phyloP scores from a whole-genome alignment of 2,113 vertebrate genomes.

The Oceanites oceanicus region DNA sequence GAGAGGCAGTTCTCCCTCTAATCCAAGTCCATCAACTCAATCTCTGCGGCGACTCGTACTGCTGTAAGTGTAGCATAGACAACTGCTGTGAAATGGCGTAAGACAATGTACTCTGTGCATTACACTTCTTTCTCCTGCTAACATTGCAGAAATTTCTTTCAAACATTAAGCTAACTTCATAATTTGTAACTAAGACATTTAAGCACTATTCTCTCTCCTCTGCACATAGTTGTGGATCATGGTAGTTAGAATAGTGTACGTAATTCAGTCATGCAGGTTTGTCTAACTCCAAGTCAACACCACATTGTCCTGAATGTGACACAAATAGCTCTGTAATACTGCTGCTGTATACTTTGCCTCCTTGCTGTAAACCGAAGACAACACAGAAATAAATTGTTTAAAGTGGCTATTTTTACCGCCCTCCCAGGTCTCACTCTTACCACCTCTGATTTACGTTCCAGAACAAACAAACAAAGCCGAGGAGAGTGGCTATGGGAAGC shows the following conservation, averaged over 20 bases:
- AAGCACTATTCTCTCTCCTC: background rate
- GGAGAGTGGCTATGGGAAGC: background rate
- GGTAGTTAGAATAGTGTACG: accelerated
- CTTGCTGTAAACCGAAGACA: background rate
- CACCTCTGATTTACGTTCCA: background rate
- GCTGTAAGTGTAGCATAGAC: too few relatives aligned
- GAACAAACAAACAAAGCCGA: background rate
- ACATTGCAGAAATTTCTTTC: background rate
- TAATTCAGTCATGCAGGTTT: background rate
- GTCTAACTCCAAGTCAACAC: background rate
- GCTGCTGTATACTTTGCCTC: background rate
- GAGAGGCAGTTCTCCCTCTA: background rate
- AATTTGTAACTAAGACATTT: background rate
- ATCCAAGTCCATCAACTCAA: background rate
- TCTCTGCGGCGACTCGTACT: background rate
- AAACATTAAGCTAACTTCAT: background rate
- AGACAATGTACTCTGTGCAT: background rate
- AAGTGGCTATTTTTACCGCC: background rate
- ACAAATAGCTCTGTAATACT: background rate
- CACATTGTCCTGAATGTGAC: background rate
- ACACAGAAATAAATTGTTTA: constrained; percentile 1
- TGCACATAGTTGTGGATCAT: background rate
- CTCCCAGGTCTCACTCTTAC: background rate
- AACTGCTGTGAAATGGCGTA: background rate
- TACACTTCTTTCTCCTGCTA: background rate